Evolutionary conservation across 1,140 invertebrate genomes (phyloP), one percentile per base, ranked within the genome.

Genomic region (Zaprionus ornatus): DNA sequence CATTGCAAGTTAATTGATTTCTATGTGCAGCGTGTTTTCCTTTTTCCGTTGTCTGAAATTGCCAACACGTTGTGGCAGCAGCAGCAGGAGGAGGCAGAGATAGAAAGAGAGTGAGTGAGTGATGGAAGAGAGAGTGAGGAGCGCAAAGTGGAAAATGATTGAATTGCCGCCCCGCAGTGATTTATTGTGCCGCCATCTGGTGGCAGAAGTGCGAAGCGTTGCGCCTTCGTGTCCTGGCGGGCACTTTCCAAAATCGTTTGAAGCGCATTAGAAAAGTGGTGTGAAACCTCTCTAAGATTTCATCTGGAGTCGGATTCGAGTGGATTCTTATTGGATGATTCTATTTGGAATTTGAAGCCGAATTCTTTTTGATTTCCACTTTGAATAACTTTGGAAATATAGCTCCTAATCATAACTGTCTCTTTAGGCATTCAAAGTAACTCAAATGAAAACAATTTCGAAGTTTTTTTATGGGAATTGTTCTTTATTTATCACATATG

Each of bases 1-100:
- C 85, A 90, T 76, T 90, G 79, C 45, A 76, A 57, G 45, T 82
- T 90, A 90, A 90, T 88, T 90, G 85, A 90, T 90, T 90, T 86
- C 77, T 65, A 80, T 90, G 78, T 82, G 67, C 76, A 73, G 75
- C 66, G 42, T 35, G 52, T 13, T 37, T 50, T 37, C 29, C 60
- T 23, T 54, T 37, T 63, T 54, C 48, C 29, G 17, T 65, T 57
- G 37, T 56, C 35, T 68, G 25, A 29, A 42, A 45, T 19, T 13
- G 37, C 12, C 48, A 37, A 13, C 32, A 29, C 29, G 29, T 29
- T 29, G 29, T 29, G n/a, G 9, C 10, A 25, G 42, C 4, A 12
- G 13, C 23, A 55, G 56, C 15, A 10, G 15, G 45, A 52, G 45
- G 27, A 15, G 27, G 15, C 40, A 42, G 4, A 21, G 3, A 15